Evolutionary conservation across 2,797 vertebrate species (phyloP).

Genomic region (Tadarida brasiliensis): DNA sequence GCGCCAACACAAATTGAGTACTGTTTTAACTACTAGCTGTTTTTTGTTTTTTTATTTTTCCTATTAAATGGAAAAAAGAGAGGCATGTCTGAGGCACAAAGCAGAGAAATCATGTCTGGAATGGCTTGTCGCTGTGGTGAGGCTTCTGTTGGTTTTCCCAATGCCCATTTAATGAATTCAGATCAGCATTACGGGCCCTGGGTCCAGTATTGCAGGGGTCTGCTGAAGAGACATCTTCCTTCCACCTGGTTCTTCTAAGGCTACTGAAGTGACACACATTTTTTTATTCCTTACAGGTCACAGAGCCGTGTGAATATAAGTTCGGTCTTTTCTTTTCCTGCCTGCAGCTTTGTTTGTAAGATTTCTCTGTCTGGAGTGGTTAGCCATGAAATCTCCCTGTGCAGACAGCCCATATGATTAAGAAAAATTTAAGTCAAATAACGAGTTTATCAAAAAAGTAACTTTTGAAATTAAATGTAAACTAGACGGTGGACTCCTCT

Average conservation of each 20-base stretch:
- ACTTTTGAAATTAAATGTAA: neutral
- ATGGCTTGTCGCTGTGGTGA: neutral
- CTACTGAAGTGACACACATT: neutral
- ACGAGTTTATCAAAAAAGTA: neutral
- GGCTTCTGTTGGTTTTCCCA: neutral
- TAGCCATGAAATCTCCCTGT: neutral
- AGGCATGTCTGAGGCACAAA: neutral
- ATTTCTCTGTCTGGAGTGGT: neutral
- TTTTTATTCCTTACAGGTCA: neutral
- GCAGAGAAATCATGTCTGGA: neutral
- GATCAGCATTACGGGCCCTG: neutral
- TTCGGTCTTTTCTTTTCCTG: neutral
- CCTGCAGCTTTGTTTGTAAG: neutral
- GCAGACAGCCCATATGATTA: neutral
- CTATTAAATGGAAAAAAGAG: neutral
- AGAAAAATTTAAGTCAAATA: slow-evolving; percentile 18
- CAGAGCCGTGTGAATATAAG: neutral
- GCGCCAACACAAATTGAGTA: neutral
- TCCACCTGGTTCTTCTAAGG: neutral
- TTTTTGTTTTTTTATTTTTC: neutral
- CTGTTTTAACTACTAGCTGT: neutral
- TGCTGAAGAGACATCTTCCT: neutral
- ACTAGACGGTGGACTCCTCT: neutral
- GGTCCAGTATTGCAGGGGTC: neutral
- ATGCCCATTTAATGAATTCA: neutral